Evolutionary conservation across 1,140 invertebrate genomes (phyloP), one percentile per base, ranked within the genome.

Genomic region (Orchesella cincta): DNA sequence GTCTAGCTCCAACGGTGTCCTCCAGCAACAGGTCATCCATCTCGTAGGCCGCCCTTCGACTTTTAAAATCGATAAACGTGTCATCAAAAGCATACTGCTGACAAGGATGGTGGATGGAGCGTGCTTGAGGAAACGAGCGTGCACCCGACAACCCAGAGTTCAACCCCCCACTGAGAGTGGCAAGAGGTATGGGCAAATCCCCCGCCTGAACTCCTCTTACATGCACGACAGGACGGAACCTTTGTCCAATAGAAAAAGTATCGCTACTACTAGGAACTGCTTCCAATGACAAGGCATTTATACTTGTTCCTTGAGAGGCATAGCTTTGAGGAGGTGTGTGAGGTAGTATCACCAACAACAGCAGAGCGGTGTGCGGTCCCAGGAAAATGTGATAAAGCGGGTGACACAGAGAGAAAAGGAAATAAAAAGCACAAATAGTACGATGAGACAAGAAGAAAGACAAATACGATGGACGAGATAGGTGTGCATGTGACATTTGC

Each of bases 141-240:
- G 8, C 31, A 29, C 26, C 23, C 14, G 62, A 8, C 28, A 29
- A 67, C 5, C 28, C 39, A 12, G 39, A 46, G 39, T 20, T 20
- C 8, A 46, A 20, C 8, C 39, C 39, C 39, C 39, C 31, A 33
- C 62, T 67, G 12, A 67, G 31, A 33, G 28, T 73, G 39, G 33
- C 34, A 2, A 51, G 52, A 28, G 31, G 73, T 39, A 57, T 71
- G 29, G 34, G 51, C 29, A 72, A 29, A 51, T 76, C 78, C 23
- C 62, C 28, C 18, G 71, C 64, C 28, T 73, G 80, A 39, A 81
- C 76, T n/a, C 80, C 80, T 28, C 78, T 39, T 0, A 81, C 80
- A 57, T 72, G 73, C 77, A 81, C 77, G 16, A 81, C 76, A 46
- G 80, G 80, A 57, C 77, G 76, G 36, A 78, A 78, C 8, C 72